Base-by-base conservation (phyloP, 2,888 invertebrate genomes). In the Morpho deidamia region DNA sequence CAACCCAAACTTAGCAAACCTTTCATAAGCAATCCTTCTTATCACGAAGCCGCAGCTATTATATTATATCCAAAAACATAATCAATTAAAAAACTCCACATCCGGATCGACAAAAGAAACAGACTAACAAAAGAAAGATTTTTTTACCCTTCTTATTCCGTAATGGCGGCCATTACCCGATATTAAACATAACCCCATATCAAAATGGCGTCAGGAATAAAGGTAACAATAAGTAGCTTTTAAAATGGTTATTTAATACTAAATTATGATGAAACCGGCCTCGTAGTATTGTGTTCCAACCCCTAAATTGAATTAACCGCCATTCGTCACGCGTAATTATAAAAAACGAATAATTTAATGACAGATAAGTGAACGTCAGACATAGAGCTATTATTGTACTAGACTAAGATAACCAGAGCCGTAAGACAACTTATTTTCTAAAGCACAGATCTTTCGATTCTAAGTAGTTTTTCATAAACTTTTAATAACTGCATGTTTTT, bases 121-220 rank as follows among this genome's bases (percentile, higher is more conserved):
- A 51, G 52, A 53, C 44, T 40, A 37, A 33, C 38, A 55, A 52
- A 57, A 34, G 46, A 52, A 52, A 50, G 54, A 59, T 55, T 57
- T 49, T 51, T 58, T 58, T 60, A 51, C 58, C 58, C 57, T 57
- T 58, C 56, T 61, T 62, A 62, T 63, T 67, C 65, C 62, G 46
- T 55, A 56, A 56, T 58, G 56, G 60, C 60, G 50, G 53, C 43
- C 62, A 64, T 69, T 67, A 67, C 62, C 61, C 53, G 58, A 65
- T 62, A 63, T 72, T 71, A 56, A 48, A 51, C 39, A 65, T 63
- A 65, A 64, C 68, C 71, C 74, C 69, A 64, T 41, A 54, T 44
- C 51, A 53, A 52, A 50, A 56, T 58, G 60, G 63, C 52, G 53
- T 64, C 64, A 65, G 64, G 65, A 68, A 64, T 56, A 56, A 55